phyloP scores from a whole-genome alignment of 2,888 invertebrate species.

The Pyrocoelia pectoralis region DNA sequence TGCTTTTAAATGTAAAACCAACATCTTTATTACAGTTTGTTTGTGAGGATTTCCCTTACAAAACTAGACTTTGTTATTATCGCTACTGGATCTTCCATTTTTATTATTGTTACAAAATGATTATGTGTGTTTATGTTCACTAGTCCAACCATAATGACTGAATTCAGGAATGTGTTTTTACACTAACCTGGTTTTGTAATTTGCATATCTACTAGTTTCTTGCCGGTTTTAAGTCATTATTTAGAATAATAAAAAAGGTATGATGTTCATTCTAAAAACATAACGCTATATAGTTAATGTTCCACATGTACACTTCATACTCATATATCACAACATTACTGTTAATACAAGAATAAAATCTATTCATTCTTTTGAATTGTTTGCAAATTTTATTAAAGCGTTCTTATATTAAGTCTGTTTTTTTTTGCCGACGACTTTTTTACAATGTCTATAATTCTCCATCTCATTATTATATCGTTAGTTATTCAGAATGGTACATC shows the following conservation, averaged over 20 bases:
- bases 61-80: background rate
- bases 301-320: background rate
- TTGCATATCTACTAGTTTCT: conserved; percentile 13
- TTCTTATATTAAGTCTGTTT: too few species aligned
- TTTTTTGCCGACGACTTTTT: background rate
- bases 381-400: too few species aligned
- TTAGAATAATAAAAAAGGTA: conserved; percentile 11
- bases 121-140: background rate
- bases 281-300: conserved; percentile 27
- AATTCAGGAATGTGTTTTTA: conserved; percentile 9
- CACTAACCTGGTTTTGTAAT: conserved; percentile 13
- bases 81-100: background rate
- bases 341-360: too few species aligned
- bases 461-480: conserved; percentile 6
- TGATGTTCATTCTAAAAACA: conserved; percentile 30
- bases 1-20: too few species aligned
- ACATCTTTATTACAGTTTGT: too few species aligned
- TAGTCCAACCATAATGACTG: conserved; percentile 3
- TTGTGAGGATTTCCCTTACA: background rate
- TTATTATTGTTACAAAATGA: background rate
- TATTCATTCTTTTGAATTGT: too few species aligned
- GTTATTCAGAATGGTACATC: conserved; percentile 2
- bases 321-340: background rate
- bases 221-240: conserved; percentile 14
- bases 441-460: background rate